Conservation (phyloP, 2,888 invertebrate genomes). For the Argyresthia goedartella region DNA sequence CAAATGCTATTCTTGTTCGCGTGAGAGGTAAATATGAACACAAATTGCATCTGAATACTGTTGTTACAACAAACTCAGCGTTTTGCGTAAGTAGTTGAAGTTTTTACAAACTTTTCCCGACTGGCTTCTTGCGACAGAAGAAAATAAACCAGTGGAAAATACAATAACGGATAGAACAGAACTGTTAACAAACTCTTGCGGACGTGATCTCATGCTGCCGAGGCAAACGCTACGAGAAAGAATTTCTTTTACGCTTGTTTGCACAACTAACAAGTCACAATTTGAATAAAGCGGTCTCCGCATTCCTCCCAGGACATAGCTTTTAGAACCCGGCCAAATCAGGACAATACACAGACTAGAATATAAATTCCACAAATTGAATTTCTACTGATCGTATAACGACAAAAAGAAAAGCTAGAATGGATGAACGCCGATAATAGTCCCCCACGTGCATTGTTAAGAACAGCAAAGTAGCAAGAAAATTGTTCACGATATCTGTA, state of each 20-base stretch:
- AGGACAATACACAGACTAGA: too few relatives aligned
- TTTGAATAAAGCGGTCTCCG: constrained; percentile 4
- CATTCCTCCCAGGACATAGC: background rate
- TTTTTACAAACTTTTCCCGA: background rate
- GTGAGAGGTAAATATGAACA: background rate
- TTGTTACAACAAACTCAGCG: background rate
- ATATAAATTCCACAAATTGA: too few relatives aligned
- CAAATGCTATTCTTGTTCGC: too few relatives aligned
- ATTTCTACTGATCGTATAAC: too few relatives aligned
- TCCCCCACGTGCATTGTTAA: background rate
- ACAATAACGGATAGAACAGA: constrained; percentile 42
- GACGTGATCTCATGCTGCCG: constrained; percentile 24
- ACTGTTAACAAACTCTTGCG: constrained; percentile 45
- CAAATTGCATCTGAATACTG: background rate
- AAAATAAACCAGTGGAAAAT: constrained; percentile 48
- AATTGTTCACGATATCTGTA: constrained; percentile 41
- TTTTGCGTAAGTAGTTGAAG: background rate
- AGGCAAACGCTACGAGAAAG: constrained; percentile 14
- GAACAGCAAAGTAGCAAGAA: constrained; percentile 15
- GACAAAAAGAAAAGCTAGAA: background rate
- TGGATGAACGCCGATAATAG: background rate
- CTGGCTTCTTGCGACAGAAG: constrained; percentile 21
- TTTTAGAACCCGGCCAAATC: background rate
- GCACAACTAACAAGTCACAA: constrained; percentile 25
- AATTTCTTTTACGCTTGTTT: constrained; percentile 28